Percentiles rank a stretch among this genome's conserved stretches.
phyloP scores from a whole-genome alignment of 2,113 vertebrate species.

The Camelus dromedarius region DNA sequence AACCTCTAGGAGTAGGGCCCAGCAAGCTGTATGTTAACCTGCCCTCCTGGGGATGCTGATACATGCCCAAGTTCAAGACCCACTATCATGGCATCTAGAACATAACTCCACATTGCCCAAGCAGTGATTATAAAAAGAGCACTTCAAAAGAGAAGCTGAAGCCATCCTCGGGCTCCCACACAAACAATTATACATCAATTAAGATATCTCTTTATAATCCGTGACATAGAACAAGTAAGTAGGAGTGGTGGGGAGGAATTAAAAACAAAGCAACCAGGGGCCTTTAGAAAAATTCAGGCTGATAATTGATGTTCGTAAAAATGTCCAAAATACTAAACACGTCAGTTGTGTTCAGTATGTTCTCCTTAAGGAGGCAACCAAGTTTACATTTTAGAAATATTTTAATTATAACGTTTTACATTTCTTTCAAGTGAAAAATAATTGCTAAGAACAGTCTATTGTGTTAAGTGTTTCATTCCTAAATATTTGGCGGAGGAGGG shows the following conservation, averaged over 20 bases:
- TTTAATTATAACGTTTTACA: slow-evolving; percentile 35
- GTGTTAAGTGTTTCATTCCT: slow-evolving; percentile 31
- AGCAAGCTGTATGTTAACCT: not conserved
- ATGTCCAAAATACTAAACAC: not conserved
- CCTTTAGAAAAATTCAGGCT: slow-evolving; percentile 21
- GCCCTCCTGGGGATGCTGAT: not conserved
- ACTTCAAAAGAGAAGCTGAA: slow-evolving; percentile 22
- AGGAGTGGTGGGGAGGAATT: not conserved
- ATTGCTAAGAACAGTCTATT: not conserved
- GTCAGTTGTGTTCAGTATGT: not conserved
- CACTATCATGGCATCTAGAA: not conserved
- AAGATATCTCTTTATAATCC: slow-evolving; percentile 2
- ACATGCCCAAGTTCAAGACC: not conserved
- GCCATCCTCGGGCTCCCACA: not conserved
- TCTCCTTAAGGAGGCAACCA: slow-evolving; percentile 44
- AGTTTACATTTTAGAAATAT: slow-evolving; percentile 62
- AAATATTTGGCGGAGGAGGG: not conserved
- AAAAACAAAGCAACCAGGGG: not conserved
- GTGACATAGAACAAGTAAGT: not conserved
- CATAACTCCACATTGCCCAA: not conserved
- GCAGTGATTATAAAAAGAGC: not conserved
- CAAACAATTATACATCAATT: not conserved
- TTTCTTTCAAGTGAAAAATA: slow-evolving; percentile 66
- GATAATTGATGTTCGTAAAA: slow-evolving; percentile 10
- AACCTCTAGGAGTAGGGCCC: not conserved